Evolutionary conservation across 2,888 invertebrate species (phyloP).

Genomic region (Odontothrips loti): DNA sequence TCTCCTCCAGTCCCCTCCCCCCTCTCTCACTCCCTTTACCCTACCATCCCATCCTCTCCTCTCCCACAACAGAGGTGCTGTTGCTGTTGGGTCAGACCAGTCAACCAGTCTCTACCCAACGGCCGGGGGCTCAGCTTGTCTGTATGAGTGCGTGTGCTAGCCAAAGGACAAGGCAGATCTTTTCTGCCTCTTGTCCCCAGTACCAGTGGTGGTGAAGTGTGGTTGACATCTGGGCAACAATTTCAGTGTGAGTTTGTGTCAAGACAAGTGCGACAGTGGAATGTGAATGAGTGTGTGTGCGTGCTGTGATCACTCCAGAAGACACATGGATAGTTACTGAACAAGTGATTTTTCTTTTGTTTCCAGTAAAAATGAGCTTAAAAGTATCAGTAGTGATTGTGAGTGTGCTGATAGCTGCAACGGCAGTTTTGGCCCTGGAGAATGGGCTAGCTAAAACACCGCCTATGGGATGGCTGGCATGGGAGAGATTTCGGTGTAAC

Average conservation of each 20-base stretch:
- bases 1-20: background rate
- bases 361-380: slow-evolving; percentile 19
- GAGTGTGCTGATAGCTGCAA: slow-evolving; percentile 13
- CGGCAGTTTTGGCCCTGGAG: slow-evolving; percentile 46
- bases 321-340: background rate
- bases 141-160: slow-evolving; percentile 9
- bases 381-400: slow-evolving; percentile 3
- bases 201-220: background rate
- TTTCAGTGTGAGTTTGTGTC: background rate
- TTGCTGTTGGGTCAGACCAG: slow-evolving; percentile 13
- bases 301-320: background rate
- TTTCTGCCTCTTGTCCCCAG: background rate
- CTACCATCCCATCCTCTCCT: background rate
- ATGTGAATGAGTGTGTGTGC: background rate
- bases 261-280: background rate
- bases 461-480: slow-evolving; percentile 70
- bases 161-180: slow-evolving; percentile 1
- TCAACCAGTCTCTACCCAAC: slow-evolving; percentile 12
- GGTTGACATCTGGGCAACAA: background rate
- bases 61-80: slow-evolving; percentile 9
- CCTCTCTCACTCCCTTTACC: background rate
- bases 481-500: slow-evolving; percentile 63
- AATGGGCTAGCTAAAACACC: slow-evolving; percentile 65
- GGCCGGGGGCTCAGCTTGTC: slow-evolving; percentile 10
- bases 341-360: background rate